A percentile compares a stretch with the other conserved stretches of the same genome.
Evolutionary conservation across 2,888 invertebrate genomes (phyloP).

Genomic region (Drosophila emarginata): DNA sequence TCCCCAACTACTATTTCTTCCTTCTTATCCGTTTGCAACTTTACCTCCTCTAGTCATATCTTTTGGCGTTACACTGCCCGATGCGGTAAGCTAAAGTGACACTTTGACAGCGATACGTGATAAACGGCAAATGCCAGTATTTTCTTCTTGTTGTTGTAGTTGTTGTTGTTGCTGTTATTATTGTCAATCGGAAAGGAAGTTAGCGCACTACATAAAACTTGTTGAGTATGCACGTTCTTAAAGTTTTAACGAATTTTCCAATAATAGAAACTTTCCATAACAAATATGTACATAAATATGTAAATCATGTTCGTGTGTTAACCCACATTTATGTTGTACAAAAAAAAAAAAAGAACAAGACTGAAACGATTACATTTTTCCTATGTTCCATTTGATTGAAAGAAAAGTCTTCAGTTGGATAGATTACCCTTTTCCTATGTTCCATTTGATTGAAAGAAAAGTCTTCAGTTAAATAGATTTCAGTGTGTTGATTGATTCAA

Average conservation of each 20-base stretch:
- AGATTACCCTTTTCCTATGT: no score
- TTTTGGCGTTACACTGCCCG: slow-evolving; percentile 51
- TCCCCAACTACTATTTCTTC: slow-evolving; percentile 18
- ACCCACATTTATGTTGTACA: no score
- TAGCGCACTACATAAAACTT: neutral
- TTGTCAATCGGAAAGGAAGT: slow-evolving; percentile 9
- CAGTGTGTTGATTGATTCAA: neutral
- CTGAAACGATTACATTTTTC: no score
- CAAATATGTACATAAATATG: neutral
- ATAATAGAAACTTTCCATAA: neutral
- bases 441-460: no score
- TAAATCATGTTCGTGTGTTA: neutral
- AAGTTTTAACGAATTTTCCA: neutral
- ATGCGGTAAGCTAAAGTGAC: slow-evolving; percentile 78
- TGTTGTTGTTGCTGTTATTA: slow-evolving; percentile 1
- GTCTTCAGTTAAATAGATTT: no score
- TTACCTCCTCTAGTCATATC: slow-evolving; percentile 28
- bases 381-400: no score
- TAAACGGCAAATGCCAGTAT: slow-evolving; percentile 69
- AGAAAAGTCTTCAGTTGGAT: no score
- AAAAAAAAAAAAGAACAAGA: no score
- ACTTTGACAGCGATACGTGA: slow-evolving; percentile 81
- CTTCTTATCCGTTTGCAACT: slow-evolving; percentile 23
- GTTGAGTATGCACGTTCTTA: neutral
- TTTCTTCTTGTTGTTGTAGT: neutral